Base-by-base conservation (phyloP, 2,888 invertebrate genomes). In the Candidula unifasciata region DNA sequence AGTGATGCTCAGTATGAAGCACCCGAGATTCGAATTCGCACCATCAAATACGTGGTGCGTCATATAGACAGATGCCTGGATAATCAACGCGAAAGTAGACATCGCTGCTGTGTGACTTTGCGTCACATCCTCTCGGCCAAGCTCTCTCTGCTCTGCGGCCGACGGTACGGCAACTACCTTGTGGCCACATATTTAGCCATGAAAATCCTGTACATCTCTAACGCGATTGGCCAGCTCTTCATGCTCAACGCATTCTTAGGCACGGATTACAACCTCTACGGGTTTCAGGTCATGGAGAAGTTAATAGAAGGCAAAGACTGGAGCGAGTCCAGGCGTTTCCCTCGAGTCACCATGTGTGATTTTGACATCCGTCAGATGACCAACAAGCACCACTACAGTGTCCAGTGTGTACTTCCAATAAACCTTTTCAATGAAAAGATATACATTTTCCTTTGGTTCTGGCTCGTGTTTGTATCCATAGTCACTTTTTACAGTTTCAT, bases 51-150 rank as follows among this genome's bases (percentile, higher is more conserved):
- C 79, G 92, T 94, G 44, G 93, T 94, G 16, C 91, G 94, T 44
- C 94, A 95, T 89, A 92, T 95, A 80, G 94, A 95, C 88, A 93
- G 94, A 87, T 94, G 94, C 80, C 90, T 94, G 77, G 90, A 92
- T 88, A 91, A 92, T 83, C 93, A 93, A 87, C 86, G 92, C 37
- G 93, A 93, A 86, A 91, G 90, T 84, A 87, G 92, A 44, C 91
- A 91, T 52, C 89, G 90, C 1, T 92, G 92, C 82, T 92, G 92
- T 88, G 90, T 91, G 24, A 89, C 90, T 57, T 76, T 92, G 68
- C 89, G 91, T 76, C 91, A 92, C 87, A 89, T 91, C 73, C 87
- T 93, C 80, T 92, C 93, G 44, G 91, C 91, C 54, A 92, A 91
- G 82, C 88, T 92, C 74, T 92, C 91, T 44, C 87, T 92, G 68